Evolutionary conservation across 2,888 invertebrate species (phyloP).

Genomic region (Andrena camellia): DNA sequence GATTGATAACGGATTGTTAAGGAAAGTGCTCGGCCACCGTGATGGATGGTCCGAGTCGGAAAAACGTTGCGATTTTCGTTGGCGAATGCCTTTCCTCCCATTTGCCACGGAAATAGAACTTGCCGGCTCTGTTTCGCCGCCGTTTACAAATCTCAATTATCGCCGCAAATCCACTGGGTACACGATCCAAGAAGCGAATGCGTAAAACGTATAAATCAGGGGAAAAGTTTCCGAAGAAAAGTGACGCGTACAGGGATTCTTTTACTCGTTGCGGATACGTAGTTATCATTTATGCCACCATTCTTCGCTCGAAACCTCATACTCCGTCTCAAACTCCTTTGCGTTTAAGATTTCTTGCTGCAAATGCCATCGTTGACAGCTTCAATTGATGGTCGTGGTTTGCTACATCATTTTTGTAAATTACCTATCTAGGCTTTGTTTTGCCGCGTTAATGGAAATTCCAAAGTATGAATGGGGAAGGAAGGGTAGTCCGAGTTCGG

Average conservation of each 20-base stretch:
- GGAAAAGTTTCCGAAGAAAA: too few relatives aligned
- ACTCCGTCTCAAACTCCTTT: neutral
- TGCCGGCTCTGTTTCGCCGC: neutral
- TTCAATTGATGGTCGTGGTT: neutral
- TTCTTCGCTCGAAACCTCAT: neutral
- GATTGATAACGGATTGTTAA: constrained; percentile 77
- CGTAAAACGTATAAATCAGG: neutral
- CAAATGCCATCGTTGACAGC: neutral
- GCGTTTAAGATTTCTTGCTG: neutral
- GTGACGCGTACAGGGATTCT: neutral
- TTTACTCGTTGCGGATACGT: neutral
- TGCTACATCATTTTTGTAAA: neutral
- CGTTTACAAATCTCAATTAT: constrained; percentile 27
- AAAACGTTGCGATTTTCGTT: constrained; percentile 55
- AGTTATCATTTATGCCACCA: neutral
- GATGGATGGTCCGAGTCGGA: constrained; percentile 63
- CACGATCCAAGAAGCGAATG: neutral
- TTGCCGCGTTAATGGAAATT: too few relatives aligned
- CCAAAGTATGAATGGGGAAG: neutral
- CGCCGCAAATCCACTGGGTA: neutral
- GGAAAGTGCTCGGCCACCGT: constrained; percentile 58
- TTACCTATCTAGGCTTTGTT: too few relatives aligned
- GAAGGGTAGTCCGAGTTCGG: neutral
- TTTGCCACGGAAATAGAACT: constrained; percentile 37
- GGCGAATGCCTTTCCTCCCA: constrained; percentile 32